Base-by-base conservation (phyloP, 1,140 invertebrate genomes). In the Atopsyche davidsoni region DNA sequence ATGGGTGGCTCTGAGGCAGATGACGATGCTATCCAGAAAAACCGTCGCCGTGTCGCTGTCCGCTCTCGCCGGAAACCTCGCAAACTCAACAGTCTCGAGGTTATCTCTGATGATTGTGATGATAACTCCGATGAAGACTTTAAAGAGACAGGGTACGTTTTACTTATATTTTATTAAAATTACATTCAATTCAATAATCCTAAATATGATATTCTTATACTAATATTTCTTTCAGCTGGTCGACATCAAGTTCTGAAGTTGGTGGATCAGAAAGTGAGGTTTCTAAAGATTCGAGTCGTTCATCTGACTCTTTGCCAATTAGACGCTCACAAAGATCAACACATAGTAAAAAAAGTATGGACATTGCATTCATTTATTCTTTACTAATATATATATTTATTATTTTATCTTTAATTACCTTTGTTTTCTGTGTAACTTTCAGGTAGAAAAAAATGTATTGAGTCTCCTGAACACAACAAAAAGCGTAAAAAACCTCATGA, bases 71-170 rank as follows among this genome's bases (percentile, higher is more conserved):
- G 86, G 56, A 87, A 87, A 60, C 75, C 81, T 19, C 72, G 85
- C 1, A 86, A 86, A 55, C 66, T 92, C 1, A 91, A 88, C 59
- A 87, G 84, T 51, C 68, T 94, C 9, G 89, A 92, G 58, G 79
- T 87, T 2, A 82, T 82, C 22, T 88, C 85, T 31, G 87, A 87
- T 46, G 86, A 89, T 48, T 86, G 89, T 62, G 81, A 80, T 50
- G 78, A 81, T 52, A 79, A 74, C 50, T 88, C 83, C 1, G 89
- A 92, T 62, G 88, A 92, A 67, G 89, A 92, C 65, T 92, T 92
- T 56, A 89, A 89, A 41, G 69, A 72, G 39, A 69, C 67, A 2
- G 69, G 68, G 70, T 72, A 53, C 57, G 28, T 45, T 13, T 10
- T n/a, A 17, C 35, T 28, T 28, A 28, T n/a, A 28, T 28, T 7